Evolutionary conservation across 1,140 invertebrate species (phyloP).

Genomic region (Zaprionus ghesquierei): DNA sequence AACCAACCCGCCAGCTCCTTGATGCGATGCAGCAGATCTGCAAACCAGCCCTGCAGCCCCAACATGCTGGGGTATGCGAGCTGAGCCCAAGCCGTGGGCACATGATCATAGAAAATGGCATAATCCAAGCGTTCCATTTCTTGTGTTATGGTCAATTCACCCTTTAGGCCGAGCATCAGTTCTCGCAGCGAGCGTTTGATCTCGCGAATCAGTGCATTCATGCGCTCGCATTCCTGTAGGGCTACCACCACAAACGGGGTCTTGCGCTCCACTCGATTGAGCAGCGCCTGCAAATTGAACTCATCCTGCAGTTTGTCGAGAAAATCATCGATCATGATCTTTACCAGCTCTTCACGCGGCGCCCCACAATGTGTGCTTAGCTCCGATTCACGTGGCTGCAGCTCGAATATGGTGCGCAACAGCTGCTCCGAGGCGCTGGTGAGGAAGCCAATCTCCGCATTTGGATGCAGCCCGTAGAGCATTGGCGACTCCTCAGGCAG

Average conservation of each 20-base stretch:
- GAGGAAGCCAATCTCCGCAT: slow-evolving; percentile 97
- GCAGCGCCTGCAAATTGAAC: slow-evolving; percentile 94
- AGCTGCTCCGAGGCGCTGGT: slow-evolving; percentile 93
- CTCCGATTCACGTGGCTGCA: slow-evolving; percentile 94
- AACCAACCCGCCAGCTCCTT: slow-evolving; percentile 92
- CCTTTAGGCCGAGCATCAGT: slow-evolving; percentile 94
- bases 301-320: slow-evolving; percentile 94
- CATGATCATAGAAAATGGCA: slow-evolving; percentile 92
- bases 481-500: slow-evolving; percentile 94
- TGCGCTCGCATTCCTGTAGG: slow-evolving; percentile 97
- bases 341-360: slow-evolving; percentile 94
- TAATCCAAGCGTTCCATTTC: slow-evolving; percentile 96
- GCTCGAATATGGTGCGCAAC: slow-evolving; percentile 94
- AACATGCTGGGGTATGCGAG: slow-evolving; percentile 95
- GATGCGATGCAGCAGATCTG: slow-evolving; percentile 92
- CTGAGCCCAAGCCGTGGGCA: slow-evolving; percentile 92
- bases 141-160: slow-evolving; percentile 95
- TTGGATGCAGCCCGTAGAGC: slow-evolving; percentile 96
- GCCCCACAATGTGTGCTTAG: slow-evolving; percentile 87
- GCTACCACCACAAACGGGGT: slow-evolving; percentile 97
- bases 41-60: slow-evolving; percentile 93
- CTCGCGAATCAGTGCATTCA: slow-evolving; percentile 94
- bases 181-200: slow-evolving; percentile 93
- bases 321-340: slow-evolving; percentile 93
- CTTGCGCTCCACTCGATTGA: slow-evolving; percentile 93